Evolutionary conservation across 2,113 vertebrate genomes (phyloP).

Genomic region (Odocoileus hemionus): DNA sequence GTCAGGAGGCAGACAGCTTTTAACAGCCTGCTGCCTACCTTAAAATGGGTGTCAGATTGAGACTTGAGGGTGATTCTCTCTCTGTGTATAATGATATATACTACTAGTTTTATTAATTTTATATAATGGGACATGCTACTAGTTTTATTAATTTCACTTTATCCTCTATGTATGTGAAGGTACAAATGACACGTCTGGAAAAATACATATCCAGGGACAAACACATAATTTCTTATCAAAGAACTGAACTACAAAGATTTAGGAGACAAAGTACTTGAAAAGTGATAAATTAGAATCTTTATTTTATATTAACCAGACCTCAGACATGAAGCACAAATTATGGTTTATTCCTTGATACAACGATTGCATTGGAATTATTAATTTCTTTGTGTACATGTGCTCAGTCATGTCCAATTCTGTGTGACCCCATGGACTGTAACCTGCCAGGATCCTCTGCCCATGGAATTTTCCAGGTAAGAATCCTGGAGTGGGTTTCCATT

Average conservation of each 20-base stretch:
- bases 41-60: neutral
- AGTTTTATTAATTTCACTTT: neutral
- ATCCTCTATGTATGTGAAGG: neutral
- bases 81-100: neutral
- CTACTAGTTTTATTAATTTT: neutral
- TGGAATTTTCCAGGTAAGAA: neutral
- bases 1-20: neutral
- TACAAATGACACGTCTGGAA: neutral
- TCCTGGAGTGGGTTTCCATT: neutral
- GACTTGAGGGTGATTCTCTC: neutral
- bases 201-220: neutral
- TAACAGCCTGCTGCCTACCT: neutral
- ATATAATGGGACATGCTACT: neutral
- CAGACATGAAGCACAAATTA: slow-evolving; percentile 70
- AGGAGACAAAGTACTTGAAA: slow-evolving; percentile 65
- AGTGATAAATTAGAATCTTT: slow-evolving; percentile 65
- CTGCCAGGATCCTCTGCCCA: neutral
- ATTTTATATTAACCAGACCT: slow-evolving; percentile 71
- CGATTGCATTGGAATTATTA: slow-evolving; percentile 75
- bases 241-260: slow-evolving; percentile 37
- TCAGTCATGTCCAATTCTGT: neutral
- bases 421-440: neutral
- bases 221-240: slow-evolving; percentile 13
- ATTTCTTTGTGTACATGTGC: slow-evolving; percentile 14
- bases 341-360: slow-evolving; percentile 70